Evolutionary conservation across 2,113 vertebrate genomes (phyloP).

Genomic region (Garra rufa): DNA sequence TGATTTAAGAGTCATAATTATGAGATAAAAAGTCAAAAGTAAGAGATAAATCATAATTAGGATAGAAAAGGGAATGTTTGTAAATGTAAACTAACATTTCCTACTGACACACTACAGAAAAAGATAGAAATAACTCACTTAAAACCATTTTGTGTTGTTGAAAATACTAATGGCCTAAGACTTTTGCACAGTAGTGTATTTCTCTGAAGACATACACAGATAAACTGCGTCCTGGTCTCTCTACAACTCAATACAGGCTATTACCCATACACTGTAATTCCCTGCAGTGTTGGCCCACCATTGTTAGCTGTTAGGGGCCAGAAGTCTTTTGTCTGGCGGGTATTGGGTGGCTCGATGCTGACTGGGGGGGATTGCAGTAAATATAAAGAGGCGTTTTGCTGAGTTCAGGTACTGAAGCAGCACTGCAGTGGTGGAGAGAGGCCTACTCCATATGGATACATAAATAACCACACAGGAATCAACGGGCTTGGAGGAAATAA

Average conservation of each 20-base stretch:
- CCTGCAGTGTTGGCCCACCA: conserved; percentile 15
- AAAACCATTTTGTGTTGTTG: too few species aligned
- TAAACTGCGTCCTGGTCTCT: neutral
- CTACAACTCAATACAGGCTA: neutral
- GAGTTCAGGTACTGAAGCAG: conserved; percentile 45
- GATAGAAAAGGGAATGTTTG: too few species aligned
- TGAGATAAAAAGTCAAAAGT: neutral
- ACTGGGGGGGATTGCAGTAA: conserved; percentile 42
- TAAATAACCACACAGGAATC: conserved; percentile 32
- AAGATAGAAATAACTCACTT: too few species aligned
- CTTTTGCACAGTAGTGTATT: neutral
- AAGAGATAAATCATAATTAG: neutral
- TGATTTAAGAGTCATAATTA: neutral
- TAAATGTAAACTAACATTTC: too few species aligned
- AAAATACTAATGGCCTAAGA: too few species aligned
- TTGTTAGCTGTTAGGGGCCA: conserved; percentile 38
- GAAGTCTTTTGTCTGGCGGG: conserved; percentile 38
- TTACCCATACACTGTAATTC: neutral
- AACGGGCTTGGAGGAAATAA: neutral
- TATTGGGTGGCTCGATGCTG: conserved; percentile 41
- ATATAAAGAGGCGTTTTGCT: conserved; percentile 38
- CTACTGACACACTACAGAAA: too few species aligned
- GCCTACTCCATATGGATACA: neutral
- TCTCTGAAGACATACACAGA: conserved; percentile 5
- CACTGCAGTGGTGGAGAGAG: conserved; percentile 40